Evolutionary conservation across 2,888 invertebrate genomes (phyloP), one percentile per base, ranked within the genome.

Genomic region (Itoplectis maculator): DNA sequence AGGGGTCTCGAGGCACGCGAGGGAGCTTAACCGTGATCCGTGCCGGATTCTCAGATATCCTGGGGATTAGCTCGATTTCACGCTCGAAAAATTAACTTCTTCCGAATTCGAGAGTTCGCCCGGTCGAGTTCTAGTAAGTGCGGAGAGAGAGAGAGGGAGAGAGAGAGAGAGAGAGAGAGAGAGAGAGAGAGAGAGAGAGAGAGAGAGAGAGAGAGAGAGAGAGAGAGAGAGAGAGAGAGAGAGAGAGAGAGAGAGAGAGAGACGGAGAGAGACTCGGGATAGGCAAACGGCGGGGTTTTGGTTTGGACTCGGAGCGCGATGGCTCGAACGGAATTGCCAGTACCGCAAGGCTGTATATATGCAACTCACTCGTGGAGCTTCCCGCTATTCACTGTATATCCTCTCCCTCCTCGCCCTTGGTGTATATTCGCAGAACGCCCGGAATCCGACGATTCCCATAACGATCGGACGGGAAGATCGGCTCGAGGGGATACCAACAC

Each of bases 41-140:
- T 40, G 54, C 77, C 75, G 75, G 81, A 83, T 85, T 85, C 79
- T 84, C 83, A 87, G 87, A 86, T 86, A 87, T 88, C 86, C 82
- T 81, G 23, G 78, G 85, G 87, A 88, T 89, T 87, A 88, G 85
- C 86, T 86, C 85, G 87, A 88, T 89, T 88, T 88, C 87, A 87
- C 86, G 86, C 86, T 86, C 77, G 87, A 85, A 86, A 85, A 88
- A 85, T 87, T 84, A 86, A 85, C 84, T 87, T 86, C 80, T 84
- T 75, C 81, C 69, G 85, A 85, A 81, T 83, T 83, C 80, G 82
- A 47, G 73, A 54, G 72, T 81, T 72, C 69, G 29, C 29, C 56
- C 59, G 59, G 61, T 29, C 59, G 66, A 51, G 65, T 18, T 73
- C 23, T 66, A 29, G 29, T 29, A 75, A 79, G 75, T 66, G 65